Percentiles rank a stretch among this genome's conserved stretches.
phyloP scores from a whole-genome alignment of 1,140 invertebrate genomes.

The Atopsyche davidsoni region DNA sequence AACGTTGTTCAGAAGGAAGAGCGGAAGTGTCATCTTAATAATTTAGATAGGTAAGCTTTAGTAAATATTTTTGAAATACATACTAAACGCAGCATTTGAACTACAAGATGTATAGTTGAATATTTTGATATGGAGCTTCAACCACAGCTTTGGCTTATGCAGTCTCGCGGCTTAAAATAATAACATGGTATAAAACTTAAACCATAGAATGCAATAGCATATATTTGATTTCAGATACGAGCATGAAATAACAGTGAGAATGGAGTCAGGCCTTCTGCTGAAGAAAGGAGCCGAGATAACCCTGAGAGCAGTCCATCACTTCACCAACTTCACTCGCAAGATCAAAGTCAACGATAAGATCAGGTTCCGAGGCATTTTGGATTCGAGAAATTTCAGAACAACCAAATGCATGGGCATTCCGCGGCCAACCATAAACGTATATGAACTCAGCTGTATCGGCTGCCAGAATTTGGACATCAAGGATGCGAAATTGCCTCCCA shows the following conservation, averaged over 20 bases:
- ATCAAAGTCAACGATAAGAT: conserved; percentile 64
- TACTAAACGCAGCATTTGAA: too few relatives aligned
- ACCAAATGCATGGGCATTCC: conserved; percentile 51
- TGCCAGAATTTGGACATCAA: conserved; percentile 55
- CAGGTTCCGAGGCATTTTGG: conserved; percentile 59
- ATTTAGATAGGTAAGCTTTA: conserved; percentile 20
- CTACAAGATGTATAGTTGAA: too few relatives aligned
- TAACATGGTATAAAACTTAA: too few relatives aligned
- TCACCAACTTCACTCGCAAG: conserved; percentile 63
- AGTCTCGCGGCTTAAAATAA: too few relatives aligned
- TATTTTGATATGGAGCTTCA: too few relatives aligned
- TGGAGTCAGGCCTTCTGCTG: conserved; percentile 60
- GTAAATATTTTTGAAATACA: too few relatives aligned
- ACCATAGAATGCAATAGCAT: conserved; percentile 1
- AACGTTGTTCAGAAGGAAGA: conserved; percentile 47
- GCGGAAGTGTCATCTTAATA: conserved; percentile 57
- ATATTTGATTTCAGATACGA: conserved; percentile 49
- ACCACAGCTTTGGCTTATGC: too few relatives aligned
- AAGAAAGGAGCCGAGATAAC: conserved; percentile 55
- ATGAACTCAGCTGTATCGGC: conserved; percentile 60
- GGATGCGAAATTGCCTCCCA: conserved; percentile 44
- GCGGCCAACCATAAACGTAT: conserved; percentile 52
- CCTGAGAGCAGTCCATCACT: conserved; percentile 56
- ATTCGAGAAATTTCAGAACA: conserved; percentile 37
- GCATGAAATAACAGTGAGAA: conserved; percentile 62